Conservation (phyloP, 2,113 vertebrate genomes). For the Climacteris rufus region DNA sequence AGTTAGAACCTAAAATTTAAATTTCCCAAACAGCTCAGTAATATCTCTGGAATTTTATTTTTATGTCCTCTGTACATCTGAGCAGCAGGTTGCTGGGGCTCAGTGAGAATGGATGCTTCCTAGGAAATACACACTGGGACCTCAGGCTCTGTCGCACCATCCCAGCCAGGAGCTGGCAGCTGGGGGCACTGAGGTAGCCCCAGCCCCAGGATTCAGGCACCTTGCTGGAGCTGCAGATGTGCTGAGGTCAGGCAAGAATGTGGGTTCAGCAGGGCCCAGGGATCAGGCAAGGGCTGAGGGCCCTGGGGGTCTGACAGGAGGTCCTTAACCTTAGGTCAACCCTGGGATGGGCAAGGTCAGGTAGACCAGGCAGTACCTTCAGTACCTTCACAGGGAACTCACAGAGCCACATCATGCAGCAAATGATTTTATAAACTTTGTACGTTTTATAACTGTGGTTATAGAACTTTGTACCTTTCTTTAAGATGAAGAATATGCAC, state of each 20-base stretch:
- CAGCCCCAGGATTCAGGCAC: neutral
- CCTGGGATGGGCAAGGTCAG: neutral
- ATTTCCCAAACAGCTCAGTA: neutral
- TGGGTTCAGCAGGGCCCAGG: neutral
- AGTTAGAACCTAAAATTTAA: neutral
- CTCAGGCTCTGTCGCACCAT: fast-evolving
- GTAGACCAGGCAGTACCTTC: neutral
- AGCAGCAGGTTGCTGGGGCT: neutral
- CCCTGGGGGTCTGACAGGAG: too few relatives aligned
- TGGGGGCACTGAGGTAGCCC: fast-evolving
- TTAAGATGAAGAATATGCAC: neutral
- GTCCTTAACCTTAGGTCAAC: neutral
- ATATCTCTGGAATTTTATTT: neutral
- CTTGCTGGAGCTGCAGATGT: neutral
- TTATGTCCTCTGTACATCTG: neutral
- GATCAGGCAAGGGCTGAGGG: fast-evolving
- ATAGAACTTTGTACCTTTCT: neutral
- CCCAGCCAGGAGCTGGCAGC: neutral
- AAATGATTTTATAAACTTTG: fast-evolving
- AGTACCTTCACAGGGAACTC: neutral
- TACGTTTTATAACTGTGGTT: neutral
- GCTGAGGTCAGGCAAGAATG: neutral
- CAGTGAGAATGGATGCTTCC: neutral
- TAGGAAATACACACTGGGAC: neutral
- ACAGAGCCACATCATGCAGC: neutral